Evolutionary conservation across 2,113 vertebrate genomes (phyloP), one percentile per base, ranked within the genome.

Genomic region (Cnemophilus loriae): DNA sequence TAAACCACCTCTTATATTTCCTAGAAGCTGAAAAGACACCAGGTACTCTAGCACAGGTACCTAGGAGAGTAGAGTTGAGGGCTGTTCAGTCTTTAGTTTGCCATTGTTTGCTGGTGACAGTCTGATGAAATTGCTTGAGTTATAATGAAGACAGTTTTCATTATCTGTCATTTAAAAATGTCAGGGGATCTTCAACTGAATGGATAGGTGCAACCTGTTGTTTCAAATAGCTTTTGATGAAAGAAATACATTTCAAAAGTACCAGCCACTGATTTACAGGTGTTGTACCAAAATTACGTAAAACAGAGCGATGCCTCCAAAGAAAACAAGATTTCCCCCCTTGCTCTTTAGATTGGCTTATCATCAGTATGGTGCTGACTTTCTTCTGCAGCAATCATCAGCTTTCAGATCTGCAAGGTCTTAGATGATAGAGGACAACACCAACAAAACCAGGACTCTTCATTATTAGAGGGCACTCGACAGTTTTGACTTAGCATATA

Each of bases 121-220:
- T 81, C 93, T 95, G 80, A 96, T 89, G 90, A 93, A 96, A 96
- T 90, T 93, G 86, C 93, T 47, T 84, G 69, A 94, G 90, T 84
- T 92, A 78, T 97, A 97, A 97, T 93, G 85, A 97, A 96, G 93
- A 86, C 65, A 89, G 92, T 97, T 96, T 96, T 96, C 94, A 96
- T 93, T 96, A 96, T 92, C 95, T 93, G 96, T 94, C 90, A 95
- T 81, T 96, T 95, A 84, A 96, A 84, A 94, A 90, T n/a, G 96
- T 96, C 96, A 96, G 41, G 92, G 83, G 95, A 96, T 60, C 73
- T 94, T 78, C 79, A 73, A 87, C 28, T 89, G 83, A 96, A 97
- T 93, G 76, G 96, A 87, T 90, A 96, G 95, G 83, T 90, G 90
- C 88, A 96, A 90, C 94, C 89, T 96, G 88, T 94, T 92, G 89